phyloP scores from a whole-genome alignment of 2,888 invertebrate genomes.

The Stratiomys singularior region DNA sequence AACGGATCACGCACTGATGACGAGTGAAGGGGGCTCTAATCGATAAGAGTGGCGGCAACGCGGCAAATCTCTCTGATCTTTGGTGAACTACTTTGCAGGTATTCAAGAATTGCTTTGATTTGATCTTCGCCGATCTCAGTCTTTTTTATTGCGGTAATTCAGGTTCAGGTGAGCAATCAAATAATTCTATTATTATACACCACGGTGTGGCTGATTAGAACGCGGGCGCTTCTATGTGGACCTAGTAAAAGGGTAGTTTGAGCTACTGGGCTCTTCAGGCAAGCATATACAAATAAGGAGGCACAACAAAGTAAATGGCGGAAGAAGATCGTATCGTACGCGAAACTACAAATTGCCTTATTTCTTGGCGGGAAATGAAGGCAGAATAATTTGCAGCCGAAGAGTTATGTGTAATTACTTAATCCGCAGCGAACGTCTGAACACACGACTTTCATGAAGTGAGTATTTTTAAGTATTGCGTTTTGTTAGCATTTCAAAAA shows the following conservation, averaged over 20 bases:
- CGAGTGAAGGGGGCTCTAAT: slow-evolving; percentile 44
- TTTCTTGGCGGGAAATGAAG: too few species aligned
- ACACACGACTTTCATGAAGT: too few species aligned
- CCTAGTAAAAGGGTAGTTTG: not conserved
- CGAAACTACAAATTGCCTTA: too few species aligned
- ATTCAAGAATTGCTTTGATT: slow-evolving; percentile 34
- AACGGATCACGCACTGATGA: slow-evolving; percentile 45
- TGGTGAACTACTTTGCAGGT: slow-evolving; percentile 45
- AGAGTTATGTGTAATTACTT: too few species aligned
- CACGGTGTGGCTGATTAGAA: not conserved
- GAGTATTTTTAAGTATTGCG: too few species aligned
- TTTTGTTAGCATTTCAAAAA: too few species aligned
- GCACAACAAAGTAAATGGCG: too few species aligned
- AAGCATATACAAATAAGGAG: too few species aligned
- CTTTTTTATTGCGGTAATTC: not conserved
- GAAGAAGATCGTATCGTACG: too few species aligned
- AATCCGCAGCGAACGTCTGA: too few species aligned
- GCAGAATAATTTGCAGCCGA: too few species aligned
- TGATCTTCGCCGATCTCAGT: slow-evolving; percentile 35
- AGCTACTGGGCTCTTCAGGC: too few species aligned
- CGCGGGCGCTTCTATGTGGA: not conserved
- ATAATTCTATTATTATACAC: not conserved
- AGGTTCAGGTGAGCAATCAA: slow-evolving; percentile 19
- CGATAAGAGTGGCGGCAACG: slow-evolving; percentile 36
- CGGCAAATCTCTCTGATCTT: slow-evolving; percentile 46